Evolutionary conservation across 2,888 invertebrate genomes (phyloP).

Genomic region (Plemyria rubiginata): DNA sequence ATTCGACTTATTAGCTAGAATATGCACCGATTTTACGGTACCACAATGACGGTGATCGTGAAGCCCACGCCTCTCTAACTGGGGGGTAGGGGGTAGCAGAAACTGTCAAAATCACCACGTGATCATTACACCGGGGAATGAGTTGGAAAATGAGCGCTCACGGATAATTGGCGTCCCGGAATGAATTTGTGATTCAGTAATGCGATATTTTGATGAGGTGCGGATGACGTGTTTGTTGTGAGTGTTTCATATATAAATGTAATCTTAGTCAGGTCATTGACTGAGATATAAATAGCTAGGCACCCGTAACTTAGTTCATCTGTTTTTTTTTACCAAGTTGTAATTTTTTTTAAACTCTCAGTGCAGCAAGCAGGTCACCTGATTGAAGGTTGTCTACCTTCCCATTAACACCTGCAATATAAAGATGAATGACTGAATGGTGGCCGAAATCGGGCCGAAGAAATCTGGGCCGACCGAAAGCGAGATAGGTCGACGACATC

Average conservation of each 20-base stretch:
- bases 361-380: too few species aligned
- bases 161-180: conserved; percentile 79
- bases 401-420: too few species aligned
- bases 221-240: conserved; percentile 59
- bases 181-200: conserved; percentile 80
- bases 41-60: background rate
- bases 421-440: too few species aligned
- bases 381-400: too few species aligned
- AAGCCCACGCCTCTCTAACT: conserved; percentile 20
- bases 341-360: too few species aligned
- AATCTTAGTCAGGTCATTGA: background rate
- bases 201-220: conserved; percentile 82
- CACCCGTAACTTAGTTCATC: too few species aligned
- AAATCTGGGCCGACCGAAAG: too few species aligned
- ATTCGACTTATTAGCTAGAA: too few species aligned
- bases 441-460: too few species aligned
- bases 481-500: too few species aligned
- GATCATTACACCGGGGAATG: conserved; percentile 82
- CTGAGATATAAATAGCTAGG: background rate
- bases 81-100: conserved; percentile 50
- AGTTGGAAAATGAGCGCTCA: conserved; percentile 80
- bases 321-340: too few species aligned
- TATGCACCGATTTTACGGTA: background rate
- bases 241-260: conserved; percentile 11
- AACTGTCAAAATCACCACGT: conserved; percentile 84